Evolutionary conservation across 1,140 invertebrate species (phyloP), one percentile per base, ranked within the genome.

Genomic region (Drosophila hydei): DNA sequence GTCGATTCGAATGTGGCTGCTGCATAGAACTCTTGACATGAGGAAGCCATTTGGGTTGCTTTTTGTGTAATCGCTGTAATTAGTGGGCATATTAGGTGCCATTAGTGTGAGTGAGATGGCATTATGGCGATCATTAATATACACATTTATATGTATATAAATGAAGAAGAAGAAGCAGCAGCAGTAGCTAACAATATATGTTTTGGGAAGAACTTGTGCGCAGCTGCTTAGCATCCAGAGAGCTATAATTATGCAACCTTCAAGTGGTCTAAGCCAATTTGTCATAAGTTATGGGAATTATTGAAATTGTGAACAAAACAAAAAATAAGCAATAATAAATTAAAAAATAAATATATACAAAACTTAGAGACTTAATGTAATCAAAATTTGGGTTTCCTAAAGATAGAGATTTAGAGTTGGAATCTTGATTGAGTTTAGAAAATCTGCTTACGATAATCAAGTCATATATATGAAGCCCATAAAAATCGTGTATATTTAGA

Each of bases 61-160:
- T 72, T 33, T 42, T 72, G 61, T 75, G 69, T 72, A 75, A 75
- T 75, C 42, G 55, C 56, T 23, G 69, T 72, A 72, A 75, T 75
- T 72, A 75, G 72, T 72, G 50, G 50, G 55, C 68, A 59, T 48
- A 63, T 5, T 30, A 58, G 33, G 25, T 30, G 23, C 8, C 56
- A 68, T 61, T 42, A 63, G 61, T 71, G 54, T 18, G 67, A 64
- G 18, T 1, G 58, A 61, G 56, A 61, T 62, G 40, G 48, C 47
- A 42, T 8, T 18, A n/a, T n/a, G 14, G 1, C n/a, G 30, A 61
- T 69, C 65, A 52, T 69, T 69, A 69, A 4, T n/a, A 11, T 21
- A 55, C 8, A 19, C 5, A 42, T 23, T 12, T 25, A 6, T 8
- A 40, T 36, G 40, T 16, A 42, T 16, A 42, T 40, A 30, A 30